Evolutionary conservation across 2,888 invertebrate species (phyloP), one percentile per base, ranked within the genome.

Genomic region (Aphrophora alni): DNA sequence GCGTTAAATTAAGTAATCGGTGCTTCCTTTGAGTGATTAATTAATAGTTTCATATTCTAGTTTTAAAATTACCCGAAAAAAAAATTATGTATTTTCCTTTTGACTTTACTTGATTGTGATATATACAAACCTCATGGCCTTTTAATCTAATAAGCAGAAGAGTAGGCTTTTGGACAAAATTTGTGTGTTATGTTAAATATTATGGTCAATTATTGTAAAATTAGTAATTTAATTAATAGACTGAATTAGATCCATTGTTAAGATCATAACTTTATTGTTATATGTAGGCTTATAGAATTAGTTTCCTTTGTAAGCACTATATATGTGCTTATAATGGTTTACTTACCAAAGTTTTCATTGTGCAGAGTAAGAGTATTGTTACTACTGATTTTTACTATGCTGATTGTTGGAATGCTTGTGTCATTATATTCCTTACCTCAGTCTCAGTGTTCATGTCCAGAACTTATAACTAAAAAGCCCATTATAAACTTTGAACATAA

Each of bases 401-500:
- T 59, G 1, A 59, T 59, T 59, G 14, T 59, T 59, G 59, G 59
- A n/a, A 21, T 59, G 59, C 21, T 59, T 59, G 59, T 59, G 21
- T 59, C 59, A 21, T 21, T 59, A 5, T 59, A 59, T 10, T 59
- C 59, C 12, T 21, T 59, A 59, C 59, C 59, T 7, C 59, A 59
- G 21, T 59, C 59, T 21, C 59, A 59, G 59, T 59, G 59, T 59
- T 21, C 59, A 7, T 84, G 84, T 77, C 83, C 28, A 81, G 83
- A 82, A 24, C 71, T 33, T 80, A 21, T 74, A 78, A 77, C 28
- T 75, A 68, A 77, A 77, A 44, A 77, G 26, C 3, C 5, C 21
- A 75, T 71, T 70, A 76, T 76, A 26, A 79, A 71, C 59, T 76
- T 74, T 44, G 51, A 77, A 26, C 93, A 94, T 87, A 91, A 90